phyloP scores from a whole-genome alignment of 2,113 vertebrate species.

The Planiliza haematocheilus region DNA sequence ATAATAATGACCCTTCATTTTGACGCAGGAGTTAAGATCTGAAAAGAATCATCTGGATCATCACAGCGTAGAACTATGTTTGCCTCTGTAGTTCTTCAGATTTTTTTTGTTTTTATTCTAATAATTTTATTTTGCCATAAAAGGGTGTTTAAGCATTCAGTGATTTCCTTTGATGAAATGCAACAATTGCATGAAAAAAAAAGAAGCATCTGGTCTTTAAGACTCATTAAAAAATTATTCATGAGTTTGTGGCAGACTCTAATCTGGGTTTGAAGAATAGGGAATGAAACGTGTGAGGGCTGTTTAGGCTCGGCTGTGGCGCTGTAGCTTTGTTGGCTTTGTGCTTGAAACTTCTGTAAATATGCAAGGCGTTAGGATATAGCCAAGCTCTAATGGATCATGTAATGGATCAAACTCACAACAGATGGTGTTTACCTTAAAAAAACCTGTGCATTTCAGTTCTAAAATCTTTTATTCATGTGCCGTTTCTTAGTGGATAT shows the following conservation, averaged over 20 bases:
- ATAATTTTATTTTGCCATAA: conserved; percentile 3
- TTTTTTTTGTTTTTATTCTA: not conserved
- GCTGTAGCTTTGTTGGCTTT: conserved; percentile 15
- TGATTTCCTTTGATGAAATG: conserved; percentile 21
- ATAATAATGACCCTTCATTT: conserved; percentile 54
- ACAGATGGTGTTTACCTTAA: conserved; percentile 40
- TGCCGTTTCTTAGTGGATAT: conserved; percentile 6
- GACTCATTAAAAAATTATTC: conserved; percentile 31
- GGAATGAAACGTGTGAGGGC: conserved; percentile 11
- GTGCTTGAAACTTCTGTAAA: conserved; percentile 38
- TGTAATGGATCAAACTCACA: conserved; percentile 46
- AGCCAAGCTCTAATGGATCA: conserved; percentile 51
- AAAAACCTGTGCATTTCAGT: conserved; percentile 13
- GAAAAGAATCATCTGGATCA: conserved; percentile 26
- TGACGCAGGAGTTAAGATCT: conserved; percentile 39
- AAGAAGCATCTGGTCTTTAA: conserved; percentile 22
- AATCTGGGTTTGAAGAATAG: conserved; percentile 21
- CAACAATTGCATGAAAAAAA: not conserved
- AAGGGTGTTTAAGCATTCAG: conserved; percentile 8
- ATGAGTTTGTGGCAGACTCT: conserved; percentile 30
- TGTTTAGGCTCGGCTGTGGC: conserved; percentile 2
- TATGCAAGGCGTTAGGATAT: conserved; percentile 33
- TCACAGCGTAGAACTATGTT: not conserved
- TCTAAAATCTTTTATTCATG: conserved; percentile 4
- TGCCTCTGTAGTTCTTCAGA: not conserved